Evolutionary conservation across 2,888 invertebrate species (phyloP).

Genomic region (Notocelia uddmanniana): DNA sequence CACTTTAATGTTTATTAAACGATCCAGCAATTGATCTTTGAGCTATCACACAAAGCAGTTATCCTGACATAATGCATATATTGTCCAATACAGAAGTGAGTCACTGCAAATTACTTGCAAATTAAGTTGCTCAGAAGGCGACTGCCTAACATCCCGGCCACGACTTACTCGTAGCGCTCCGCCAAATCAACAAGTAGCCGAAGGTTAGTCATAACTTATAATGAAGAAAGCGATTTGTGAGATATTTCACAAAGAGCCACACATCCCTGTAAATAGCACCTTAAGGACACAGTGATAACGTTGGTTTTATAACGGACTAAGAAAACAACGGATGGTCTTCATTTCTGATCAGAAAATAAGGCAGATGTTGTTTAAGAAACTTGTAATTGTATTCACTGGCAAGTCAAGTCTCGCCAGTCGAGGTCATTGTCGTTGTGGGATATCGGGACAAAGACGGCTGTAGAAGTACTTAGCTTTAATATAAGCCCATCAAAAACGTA

Average conservation of each 20-base stretch:
- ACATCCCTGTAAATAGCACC: neutral
- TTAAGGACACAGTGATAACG: neutral
- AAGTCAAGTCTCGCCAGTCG: neutral
- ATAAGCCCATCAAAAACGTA: no score
- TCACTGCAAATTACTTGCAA: slow-evolving; percentile 2
- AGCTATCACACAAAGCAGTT: neutral
- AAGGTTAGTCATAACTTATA: neutral
- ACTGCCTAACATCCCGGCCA: no score
- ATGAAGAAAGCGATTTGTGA: neutral
- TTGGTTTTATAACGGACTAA: neutral
- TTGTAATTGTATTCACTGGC: neutral
- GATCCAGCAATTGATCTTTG: slow-evolving; percentile 6
- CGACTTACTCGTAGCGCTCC: no score
- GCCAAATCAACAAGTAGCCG: no score
- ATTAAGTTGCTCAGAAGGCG: no score
- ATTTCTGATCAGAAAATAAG: neutral
- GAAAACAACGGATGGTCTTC: slow-evolving; percentile 8
- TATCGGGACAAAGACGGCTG: neutral
- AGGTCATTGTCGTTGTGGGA: neutral
- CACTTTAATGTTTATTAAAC: neutral
- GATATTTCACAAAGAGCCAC: neutral
- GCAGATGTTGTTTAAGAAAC: neutral
- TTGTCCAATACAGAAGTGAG: neutral
- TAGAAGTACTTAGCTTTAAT: neutral
- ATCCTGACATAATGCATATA: neutral